These are phyloP conservation scores for Thyatira batis DNA, from an alignment of 2,888 invertebrate species.

Conservation along the genomic window DNA sequence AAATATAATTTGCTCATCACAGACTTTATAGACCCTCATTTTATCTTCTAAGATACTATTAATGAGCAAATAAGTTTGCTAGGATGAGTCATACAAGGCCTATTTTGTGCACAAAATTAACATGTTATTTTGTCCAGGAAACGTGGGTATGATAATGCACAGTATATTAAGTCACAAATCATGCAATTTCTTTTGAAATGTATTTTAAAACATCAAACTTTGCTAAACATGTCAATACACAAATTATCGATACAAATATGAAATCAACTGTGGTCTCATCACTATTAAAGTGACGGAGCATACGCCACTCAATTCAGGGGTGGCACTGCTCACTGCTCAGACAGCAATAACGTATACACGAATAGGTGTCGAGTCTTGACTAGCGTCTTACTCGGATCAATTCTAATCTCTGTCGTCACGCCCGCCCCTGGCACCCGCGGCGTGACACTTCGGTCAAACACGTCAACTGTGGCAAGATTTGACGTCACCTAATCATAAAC, in stretches of 20 bases:
- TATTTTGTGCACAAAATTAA: too few relatives aligned
- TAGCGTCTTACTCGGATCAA: slow-evolving; percentile 63
- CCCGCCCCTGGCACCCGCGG: slow-evolving; percentile 31
- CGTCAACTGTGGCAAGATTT: slow-evolving; percentile 35
- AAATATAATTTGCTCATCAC: too few relatives aligned
- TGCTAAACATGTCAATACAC: too few relatives aligned
- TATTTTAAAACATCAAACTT: too few relatives aligned
- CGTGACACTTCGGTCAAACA: slow-evolving; percentile 28
- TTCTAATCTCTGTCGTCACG: slow-evolving; percentile 66
- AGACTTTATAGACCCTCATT: too few relatives aligned
- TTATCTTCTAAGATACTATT: too few relatives aligned
- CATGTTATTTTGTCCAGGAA: too few relatives aligned
- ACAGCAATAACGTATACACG: slow-evolving; percentile 62
- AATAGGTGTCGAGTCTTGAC: slow-evolving; percentile 55
- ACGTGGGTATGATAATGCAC: too few relatives aligned
- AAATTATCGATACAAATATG: slow-evolving; percentile 29
- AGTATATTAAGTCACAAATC: too few relatives aligned
- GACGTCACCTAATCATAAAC: slow-evolving; percentile 46
- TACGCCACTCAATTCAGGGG: slow-evolving; percentile 58
- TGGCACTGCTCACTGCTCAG: slow-evolving; percentile 66
- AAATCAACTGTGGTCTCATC: slow-evolving; percentile 28
- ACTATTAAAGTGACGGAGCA: slow-evolving; percentile 40
- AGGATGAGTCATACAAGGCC: too few relatives aligned
- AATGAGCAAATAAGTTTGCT: too few relatives aligned
- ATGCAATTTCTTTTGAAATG: too few relatives aligned